Percentiles rank a stretch among this genome's conserved stretches.
These are phyloP conservation scores for Echinops telfairi DNA, from an alignment of 2,113 vertebrate species.

Conservation along the genomic window DNA sequence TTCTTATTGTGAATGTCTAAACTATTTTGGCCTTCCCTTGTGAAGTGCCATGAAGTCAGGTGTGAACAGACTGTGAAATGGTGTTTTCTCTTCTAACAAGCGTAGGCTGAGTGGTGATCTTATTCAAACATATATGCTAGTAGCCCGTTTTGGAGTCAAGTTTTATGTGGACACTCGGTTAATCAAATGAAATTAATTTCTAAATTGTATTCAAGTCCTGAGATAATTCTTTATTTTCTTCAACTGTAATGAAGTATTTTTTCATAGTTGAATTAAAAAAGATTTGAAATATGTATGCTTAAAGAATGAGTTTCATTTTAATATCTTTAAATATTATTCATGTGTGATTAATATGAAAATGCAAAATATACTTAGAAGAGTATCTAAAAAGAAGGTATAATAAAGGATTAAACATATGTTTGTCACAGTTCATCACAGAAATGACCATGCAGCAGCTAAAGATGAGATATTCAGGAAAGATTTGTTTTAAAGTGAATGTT, in stretches of 20 bases:
- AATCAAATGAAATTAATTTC: conserved; percentile 20
- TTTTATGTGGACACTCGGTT: neutral
- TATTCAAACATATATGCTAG: neutral
- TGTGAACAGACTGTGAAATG: conserved; percentile 70
- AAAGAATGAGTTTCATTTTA: neutral
- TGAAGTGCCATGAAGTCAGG: conserved; percentile 67
- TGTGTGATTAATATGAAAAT: neutral
- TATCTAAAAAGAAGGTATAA: neutral
- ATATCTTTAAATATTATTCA: neutral
- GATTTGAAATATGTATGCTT: neutral
- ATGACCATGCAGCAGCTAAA: neutral
- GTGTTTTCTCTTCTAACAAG: conserved; percentile 39
- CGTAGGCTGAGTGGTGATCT: conserved; percentile 39
- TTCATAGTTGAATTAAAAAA: neutral
- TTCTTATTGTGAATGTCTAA: conserved; percentile 73
- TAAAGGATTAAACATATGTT: neutral
- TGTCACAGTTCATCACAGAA: neutral
- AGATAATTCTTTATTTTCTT: neutral
- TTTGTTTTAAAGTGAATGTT: neutral
- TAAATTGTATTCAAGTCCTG: conserved; percentile 11
- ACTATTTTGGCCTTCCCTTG: conserved; percentile 66
- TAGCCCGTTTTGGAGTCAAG: neutral
- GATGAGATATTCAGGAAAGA: neutral
- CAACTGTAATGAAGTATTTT: neutral
- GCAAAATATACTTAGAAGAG: neutral